phyloP scores from a whole-genome alignment of 2,113 vertebrate species.

The Oreocharis arfaki region DNA sequence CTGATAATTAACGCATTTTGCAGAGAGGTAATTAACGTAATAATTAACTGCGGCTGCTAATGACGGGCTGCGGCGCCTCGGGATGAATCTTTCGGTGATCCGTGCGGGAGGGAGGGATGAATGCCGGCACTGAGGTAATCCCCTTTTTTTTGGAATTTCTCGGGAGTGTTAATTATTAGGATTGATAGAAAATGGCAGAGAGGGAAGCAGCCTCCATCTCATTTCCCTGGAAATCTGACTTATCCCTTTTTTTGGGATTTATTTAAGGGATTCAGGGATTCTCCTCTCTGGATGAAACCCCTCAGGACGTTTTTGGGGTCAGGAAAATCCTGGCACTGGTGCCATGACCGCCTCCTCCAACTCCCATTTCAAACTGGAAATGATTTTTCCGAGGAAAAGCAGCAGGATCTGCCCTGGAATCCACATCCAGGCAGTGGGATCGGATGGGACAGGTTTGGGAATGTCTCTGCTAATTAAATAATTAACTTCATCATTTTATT shows the following conservation, averaged over 20 bases:
- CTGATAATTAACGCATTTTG: background rate
- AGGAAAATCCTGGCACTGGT: background rate
- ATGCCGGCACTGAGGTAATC: background rate
- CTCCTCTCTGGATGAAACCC: no score
- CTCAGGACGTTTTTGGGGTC: rapidly evolving
- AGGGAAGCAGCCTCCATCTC: background rate
- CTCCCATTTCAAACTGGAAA: background rate
- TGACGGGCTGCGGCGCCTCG: background rate
- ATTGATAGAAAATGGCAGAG: background rate
- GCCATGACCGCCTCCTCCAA: rapidly evolving
- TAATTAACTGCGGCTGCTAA: background rate
- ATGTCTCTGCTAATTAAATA: background rate
- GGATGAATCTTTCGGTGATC: background rate
- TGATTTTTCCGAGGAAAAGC: rapidly evolving
- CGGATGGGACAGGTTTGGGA: background rate
- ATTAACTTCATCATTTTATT: background rate
- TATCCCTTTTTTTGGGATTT: no score
- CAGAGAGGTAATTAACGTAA: background rate
- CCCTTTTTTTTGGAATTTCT: background rate
- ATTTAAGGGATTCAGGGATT: background rate
- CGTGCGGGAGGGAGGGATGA: background rate
- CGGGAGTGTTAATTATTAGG: background rate
- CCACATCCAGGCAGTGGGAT: rapidly evolving
- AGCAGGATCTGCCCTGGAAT: background rate
- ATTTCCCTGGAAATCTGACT: background rate